Evolutionary conservation across 2,797 vertebrate species (phyloP).

Genomic region (Premnoplex brunnescens): DNA sequence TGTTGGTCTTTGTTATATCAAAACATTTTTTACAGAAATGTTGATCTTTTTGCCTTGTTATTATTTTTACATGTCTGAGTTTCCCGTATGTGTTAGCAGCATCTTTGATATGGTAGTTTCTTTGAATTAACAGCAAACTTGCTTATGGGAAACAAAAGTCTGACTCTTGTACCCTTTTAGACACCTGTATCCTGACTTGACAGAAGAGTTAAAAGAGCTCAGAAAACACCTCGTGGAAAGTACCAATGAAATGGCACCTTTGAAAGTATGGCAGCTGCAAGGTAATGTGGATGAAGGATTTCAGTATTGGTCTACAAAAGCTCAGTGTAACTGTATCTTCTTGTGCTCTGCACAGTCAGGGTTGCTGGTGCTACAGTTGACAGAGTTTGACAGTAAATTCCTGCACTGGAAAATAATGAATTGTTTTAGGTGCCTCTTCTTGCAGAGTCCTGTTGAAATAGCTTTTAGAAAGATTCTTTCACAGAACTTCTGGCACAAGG

Average conservation of each 20-base stretch:
- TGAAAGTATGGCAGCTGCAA: slow-evolving; percentile 99
- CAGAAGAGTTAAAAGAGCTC: slow-evolving; percentile 91
- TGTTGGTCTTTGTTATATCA: background rate
- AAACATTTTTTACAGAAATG: background rate
- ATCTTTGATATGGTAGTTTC: background rate
- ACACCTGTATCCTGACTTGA: slow-evolving; percentile 87
- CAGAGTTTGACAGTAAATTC: background rate
- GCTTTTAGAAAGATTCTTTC: background rate
- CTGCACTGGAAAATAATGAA: background rate
- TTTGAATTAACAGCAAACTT: background rate
- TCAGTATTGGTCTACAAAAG: background rate
- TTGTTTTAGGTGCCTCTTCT: background rate
- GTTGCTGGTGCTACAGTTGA: background rate
- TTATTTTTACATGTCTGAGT: background rate
- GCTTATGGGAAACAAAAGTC: background rate
- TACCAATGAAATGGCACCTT: slow-evolving; percentile 97
- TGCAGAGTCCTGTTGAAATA: background rate
- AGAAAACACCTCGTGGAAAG: slow-evolving; percentile 96
- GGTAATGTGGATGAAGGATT: slow-evolving; percentile 75
- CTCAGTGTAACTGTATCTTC: background rate
- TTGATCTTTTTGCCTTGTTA: background rate
- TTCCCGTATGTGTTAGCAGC: background rate
- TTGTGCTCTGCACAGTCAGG: fast-evolving
- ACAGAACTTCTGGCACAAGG: background rate
- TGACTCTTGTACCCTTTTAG: slow-evolving; percentile 53